Evolutionary conservation across 2,797 vertebrate genomes (phyloP).

Genomic region (Centroberyx gerrardi): DNA sequence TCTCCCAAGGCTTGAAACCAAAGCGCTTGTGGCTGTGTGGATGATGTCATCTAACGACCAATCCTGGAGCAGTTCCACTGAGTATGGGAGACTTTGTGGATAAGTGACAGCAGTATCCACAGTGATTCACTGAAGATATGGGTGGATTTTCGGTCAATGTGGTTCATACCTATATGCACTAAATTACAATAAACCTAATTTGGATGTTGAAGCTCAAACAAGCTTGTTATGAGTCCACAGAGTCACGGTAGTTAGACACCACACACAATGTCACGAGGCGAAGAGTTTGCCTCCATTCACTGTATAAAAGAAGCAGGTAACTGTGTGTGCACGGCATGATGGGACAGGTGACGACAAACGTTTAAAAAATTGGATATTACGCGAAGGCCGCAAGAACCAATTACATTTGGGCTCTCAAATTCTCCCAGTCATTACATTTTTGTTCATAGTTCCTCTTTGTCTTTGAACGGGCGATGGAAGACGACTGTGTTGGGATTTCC

Average conservation of each 20-base stretch:
- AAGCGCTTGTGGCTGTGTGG: constrained; percentile 9
- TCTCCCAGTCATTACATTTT: no score
- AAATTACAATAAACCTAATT: constrained; percentile 13
- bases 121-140: constrained; percentile 36
- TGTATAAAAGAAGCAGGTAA: constrained; percentile 10
- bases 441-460: no score
- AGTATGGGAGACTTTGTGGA: constrained; percentile 27
- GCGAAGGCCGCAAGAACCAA: no score
- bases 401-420: no score
- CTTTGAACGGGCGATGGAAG: no score
- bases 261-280: constrained; percentile 11
- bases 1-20: constrained; percentile 45
- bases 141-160: constrained; percentile 21
- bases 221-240: constrained; percentile 16
- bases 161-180: constrained; percentile 31
- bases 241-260: constrained; percentile 9
- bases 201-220: constrained; percentile 7
- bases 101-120: constrained; percentile 8
- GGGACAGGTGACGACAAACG: not conserved
- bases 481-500: no score
- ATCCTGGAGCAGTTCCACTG: not conserved
- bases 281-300: constrained; percentile 30
- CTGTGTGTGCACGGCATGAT: not conserved
- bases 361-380: no score
- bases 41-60: constrained; percentile 54